Evolutionary conservation across 2,888 invertebrate genomes (phyloP).

Genomic region (Homarus gammarus): DNA sequence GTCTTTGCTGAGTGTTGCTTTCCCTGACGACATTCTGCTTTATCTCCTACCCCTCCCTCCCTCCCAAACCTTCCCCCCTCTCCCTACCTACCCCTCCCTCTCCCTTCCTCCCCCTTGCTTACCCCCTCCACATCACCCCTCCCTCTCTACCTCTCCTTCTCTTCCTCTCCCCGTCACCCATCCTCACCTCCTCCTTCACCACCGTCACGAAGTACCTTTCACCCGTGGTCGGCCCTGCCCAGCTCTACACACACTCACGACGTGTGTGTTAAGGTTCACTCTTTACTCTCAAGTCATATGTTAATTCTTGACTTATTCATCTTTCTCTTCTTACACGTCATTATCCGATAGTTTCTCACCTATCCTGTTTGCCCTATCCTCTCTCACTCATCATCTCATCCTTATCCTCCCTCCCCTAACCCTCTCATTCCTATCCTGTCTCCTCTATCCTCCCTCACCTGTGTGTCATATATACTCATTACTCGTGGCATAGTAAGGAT

Average conservation of each 20-base stretch:
- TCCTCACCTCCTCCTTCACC: not conserved
- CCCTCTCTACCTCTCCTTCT: not conserved
- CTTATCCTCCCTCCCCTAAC: not conserved
- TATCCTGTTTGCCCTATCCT: not conserved
- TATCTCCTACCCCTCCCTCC: not conserved
- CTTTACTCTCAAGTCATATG: no score
- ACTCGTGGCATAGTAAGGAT: no score
- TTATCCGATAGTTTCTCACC: not conserved
- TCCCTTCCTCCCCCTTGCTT: not conserved
- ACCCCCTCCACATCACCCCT: not conserved
- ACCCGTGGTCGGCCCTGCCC: not conserved
- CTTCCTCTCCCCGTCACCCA: not conserved
- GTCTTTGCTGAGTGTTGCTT: not conserved
- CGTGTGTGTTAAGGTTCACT: no score
- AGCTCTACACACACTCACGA: not conserved
- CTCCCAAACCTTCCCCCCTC: not conserved
- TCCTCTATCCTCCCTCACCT: not conserved
- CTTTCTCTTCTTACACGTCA: not conserved
- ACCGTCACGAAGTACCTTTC: not conserved
- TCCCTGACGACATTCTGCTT: not conserved
- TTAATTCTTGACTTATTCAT: not conserved
- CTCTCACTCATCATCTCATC: not conserved
- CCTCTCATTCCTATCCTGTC: not conserved
- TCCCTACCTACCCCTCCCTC: not conserved
- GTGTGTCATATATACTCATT: no score